Evolutionary conservation across 2,113 vertebrate species (phyloP).

Genomic region (Lethenteron reissneri): DNA sequence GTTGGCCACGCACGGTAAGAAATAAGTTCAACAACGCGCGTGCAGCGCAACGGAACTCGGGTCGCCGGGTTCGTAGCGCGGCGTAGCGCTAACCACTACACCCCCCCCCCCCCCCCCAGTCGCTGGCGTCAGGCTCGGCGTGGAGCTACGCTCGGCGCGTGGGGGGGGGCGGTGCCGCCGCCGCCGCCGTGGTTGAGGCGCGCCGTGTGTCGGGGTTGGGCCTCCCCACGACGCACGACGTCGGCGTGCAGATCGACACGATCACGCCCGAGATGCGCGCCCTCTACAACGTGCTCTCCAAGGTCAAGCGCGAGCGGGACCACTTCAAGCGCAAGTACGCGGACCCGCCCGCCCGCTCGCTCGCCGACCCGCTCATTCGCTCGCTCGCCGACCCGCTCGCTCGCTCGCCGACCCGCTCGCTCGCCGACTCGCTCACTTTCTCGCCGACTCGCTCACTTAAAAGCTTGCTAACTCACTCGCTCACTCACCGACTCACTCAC

Average conservation of each 20-base stretch:
- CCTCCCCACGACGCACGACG: constrained; percentile 28
- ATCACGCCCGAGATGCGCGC: constrained; percentile 94
- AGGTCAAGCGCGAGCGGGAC: constrained; percentile 80
- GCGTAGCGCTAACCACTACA: constrained; percentile 16
- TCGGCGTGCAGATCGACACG: constrained; percentile 92
- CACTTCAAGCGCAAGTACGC: constrained; percentile 86
- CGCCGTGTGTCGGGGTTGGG: background rate
- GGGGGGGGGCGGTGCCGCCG: constrained; percentile 46
- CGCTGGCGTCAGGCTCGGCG: constrained; percentile 48
- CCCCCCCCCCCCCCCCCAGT: constrained; percentile 14
- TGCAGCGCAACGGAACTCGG: no score
- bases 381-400: no score
- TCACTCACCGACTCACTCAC: no score
- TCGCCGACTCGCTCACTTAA: no score
- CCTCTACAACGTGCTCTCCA: constrained; percentile 84
- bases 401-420: no score
- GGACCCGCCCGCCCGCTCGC: no score
- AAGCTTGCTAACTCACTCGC: no score
- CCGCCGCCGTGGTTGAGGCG: constrained; percentile 58
- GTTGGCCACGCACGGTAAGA: no score
- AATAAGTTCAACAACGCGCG: no score
- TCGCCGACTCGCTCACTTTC: no score
- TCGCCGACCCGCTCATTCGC: no score
- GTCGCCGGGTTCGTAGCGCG: no score
- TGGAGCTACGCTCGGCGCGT: constrained; percentile 61